Base-by-base conservation (phyloP, 1,140 invertebrate species). In the Panagrolaimus sp. region DNA sequence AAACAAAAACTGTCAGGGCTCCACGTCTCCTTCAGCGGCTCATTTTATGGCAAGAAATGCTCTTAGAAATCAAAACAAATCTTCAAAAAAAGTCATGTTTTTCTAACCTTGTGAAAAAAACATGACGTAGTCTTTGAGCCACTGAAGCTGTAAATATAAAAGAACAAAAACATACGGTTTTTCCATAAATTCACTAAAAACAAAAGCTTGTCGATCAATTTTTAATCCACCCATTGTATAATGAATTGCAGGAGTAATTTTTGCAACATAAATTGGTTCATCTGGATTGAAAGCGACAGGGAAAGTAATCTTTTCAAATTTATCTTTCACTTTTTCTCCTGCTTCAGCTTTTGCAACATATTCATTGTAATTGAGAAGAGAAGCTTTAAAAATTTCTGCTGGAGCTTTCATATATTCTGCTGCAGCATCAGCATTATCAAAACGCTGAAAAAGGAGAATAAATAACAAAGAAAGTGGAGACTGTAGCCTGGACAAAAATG, bases 211-310 rank as follows among this genome's bases (percentile, higher is more conserved):
- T 20, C 68, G 68, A 64, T 83, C 76, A 63, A 84, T 83, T 62
- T 83, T 74, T 38, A 83, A 45, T 4, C 82, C 82, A 9, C 82
- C 82, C 82, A 83, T 84, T 27, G 83, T 84, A 70, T 83, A 83
- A 63, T 83, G 82, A 61, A 83, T 74, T 8, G 81, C 78, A 43
- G 82, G 83, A 16, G 83, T 83, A 51, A 82, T 65, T 45, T 66
- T 68, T 8, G 79, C 79, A 9, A 74, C 79, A 69, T 78, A 83
- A 63, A 84, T 71, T 7, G 79, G 71, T 25, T 78, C 72, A 4
- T 74, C 66, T 9, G 65, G 43, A 23, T 68, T 61, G 44, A 84
- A 83, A 38, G 72, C 38, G 27, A 72, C 70, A 8, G 81, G 81
- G 67, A 84, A 83, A 45, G 72, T 69, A 14, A 25, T 68, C 63